Base-by-base conservation (phyloP, 64 coral and sea anemone genomes). In the Astreopora myriophthalma region DNA sequence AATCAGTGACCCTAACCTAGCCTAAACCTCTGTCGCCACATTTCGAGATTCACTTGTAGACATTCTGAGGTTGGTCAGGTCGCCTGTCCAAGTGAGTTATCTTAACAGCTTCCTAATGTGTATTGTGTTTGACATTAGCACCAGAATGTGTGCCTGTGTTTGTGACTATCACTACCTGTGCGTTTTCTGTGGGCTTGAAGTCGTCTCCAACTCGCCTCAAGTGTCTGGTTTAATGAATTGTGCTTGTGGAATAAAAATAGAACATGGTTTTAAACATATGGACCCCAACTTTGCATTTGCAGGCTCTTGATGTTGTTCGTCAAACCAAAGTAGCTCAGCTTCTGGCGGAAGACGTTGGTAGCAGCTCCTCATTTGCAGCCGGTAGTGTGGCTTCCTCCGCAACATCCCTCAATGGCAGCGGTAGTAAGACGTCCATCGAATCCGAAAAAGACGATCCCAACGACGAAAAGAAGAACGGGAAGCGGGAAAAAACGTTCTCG, bases 401-500 rank as follows among this genome's bases (percentile, higher is more conserved):
- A 29, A 37, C 93, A 1, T 93, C 97, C 2, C 36, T 92, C 26
- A 75, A 87, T 87, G 27, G 81, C 82, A 81, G 91, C 74, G 39
- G 85, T 34, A 89, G 89, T 72, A 80, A 80, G 19, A 79, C 78
- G 73, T 80, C 84, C 80, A 57, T 85, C 19, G 79, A 92, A 72
- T 58, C 86, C 22, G 94, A 96, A n/a, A 91, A 76, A 26, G 68
- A 64, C 23, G 94, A 89, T 64, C 48, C 71, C 17, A 91, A 90
- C 66, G 97, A 99, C 29, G 97, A 99, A 16, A 93, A 92, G 58
- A 99, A 99, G 73, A 95, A 95, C 51, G 97, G 82, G 14, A 99
- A 99, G 87, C 97, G 97, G 6, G 97, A 99, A 63, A 99, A 99
- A 84, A 95, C 97, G 36, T 96, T 99, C 29, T 95, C 97, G 25